Base-by-base conservation (phyloP, 2,888 invertebrate species). In the Synergus gifuensis region DNA sequence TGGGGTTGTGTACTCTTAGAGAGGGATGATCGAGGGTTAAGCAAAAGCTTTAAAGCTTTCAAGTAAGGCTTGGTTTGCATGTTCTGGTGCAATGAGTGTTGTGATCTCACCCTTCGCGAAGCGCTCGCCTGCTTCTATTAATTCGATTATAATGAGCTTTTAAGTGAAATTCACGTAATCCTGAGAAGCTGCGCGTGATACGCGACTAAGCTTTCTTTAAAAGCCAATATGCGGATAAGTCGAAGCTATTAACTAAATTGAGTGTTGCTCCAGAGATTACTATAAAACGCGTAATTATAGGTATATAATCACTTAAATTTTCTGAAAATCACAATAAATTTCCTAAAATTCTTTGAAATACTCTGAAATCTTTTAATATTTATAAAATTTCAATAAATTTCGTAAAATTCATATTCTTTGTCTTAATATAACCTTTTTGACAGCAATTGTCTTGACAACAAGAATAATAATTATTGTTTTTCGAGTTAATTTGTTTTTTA, bases 101-200 rank as follows among this genome's bases (percentile, higher is more conserved):
- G 78, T 67, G 85, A 76, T 83, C 82, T 44, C 82, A 83, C 85
- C 82, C 86, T 84, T 78, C 22, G 12, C 83, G 76, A 78, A 82
- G 82, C 80, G 83, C 83, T 82, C 79, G 83, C 77, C 80, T 83
- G 87, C 84, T 83, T 86, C 89, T 90, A 90, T 91, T 90, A 90
- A 91, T 91, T 89, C 85, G 88, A 89, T 90, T 90, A 90, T 90
- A 90, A 91, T 90, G 89, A 90, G 88, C 88, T 88, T 89, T 89
- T 89, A 89, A 91, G 86, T 85, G 88, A 86, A 88, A 86, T 86
- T 86, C 87, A 84, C 85, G 85, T 89, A 88, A 89, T 89, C 86
- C 88, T 79, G 87, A 87, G 88, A 88, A 86, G 88, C 86, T 86
- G 83, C 84, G 86, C 84, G 86, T 87, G 87, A 86, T 85, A 85